Evolutionary conservation across 2,888 invertebrate genomes (phyloP), one percentile per base, ranked within the genome.

Genomic region (Conomelus anceps): DNA sequence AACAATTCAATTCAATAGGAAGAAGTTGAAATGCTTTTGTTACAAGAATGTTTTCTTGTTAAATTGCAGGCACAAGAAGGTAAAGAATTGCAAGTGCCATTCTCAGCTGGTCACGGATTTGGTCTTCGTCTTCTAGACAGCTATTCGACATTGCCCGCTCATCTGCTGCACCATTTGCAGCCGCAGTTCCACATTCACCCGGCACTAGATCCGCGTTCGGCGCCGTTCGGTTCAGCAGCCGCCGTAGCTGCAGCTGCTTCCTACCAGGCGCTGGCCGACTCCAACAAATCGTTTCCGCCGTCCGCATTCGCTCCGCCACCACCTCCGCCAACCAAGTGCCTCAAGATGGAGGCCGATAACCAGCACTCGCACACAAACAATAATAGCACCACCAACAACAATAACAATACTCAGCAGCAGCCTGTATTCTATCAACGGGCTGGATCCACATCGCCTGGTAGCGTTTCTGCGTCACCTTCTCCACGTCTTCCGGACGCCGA

Each of bases 141-240:
- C 24, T 94, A 94, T 92, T 95, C 96, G 93, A 95, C 96, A 90
- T 93, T 95, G 23, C 94, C 94, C 23, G 95, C 95, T 89, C 96
- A 96, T 93, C 95, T 96, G 91, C 94, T 96, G 92, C 95, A 96
- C 92, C 96, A 96, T 92, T 94, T 96, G 92, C 96, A 96, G 92
- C 96, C 96, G 91, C 96, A 96, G 93, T 94, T 96, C 91, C 96
- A 96, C 92, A 94, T 96, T 90, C 96, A 96, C 92, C 96, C 96
- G 26, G 94, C 94, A 85, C 93, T 96, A 90, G 95, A 95, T 92
- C 95, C 95, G 91, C 94, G 95, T 92, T 87, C 90, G 22, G 92
- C 95, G 91, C 95, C 96, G 85, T 94, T 95, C 91, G 94, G 94
- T 90, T 63, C 63, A n/a, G 63, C 63, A 63, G 63, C 63, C n/a